These are phyloP conservation scores for Sinonovacula constricta DNA, from an alignment of 1,140 invertebrate genomes.

Conservation along the genomic window DNA sequence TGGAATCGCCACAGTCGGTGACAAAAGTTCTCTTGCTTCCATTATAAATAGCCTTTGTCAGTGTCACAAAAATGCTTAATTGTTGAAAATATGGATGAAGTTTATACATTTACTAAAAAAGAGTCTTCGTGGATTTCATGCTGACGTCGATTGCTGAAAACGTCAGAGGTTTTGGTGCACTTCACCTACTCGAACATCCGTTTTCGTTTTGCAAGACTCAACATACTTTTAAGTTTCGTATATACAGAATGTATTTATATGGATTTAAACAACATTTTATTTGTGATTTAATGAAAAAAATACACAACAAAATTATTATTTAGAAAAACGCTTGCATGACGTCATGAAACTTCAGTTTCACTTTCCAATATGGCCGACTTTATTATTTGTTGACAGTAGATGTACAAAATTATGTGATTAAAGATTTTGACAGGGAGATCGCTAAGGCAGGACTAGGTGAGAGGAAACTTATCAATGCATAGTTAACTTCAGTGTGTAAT, in stretches of 20 bases:
- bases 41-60: constrained; percentile 58
- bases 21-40: constrained; percentile 75
- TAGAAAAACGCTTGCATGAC: not conserved
- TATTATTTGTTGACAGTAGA: not conserved
- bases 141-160: constrained; percentile 70
- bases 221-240: not conserved
- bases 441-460: too few species aligned
- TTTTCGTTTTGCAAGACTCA: not conserved
- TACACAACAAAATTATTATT: not conserved
- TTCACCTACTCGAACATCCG: too few species aligned
- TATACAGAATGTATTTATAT: not conserved
- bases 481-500: too few species aligned
- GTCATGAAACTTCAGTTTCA: constrained; percentile 14
- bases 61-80: not conserved
- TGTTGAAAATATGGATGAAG: constrained; percentile 54
- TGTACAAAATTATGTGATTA: constrained; percentile 1
- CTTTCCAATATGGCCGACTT: constrained; percentile 33
- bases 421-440: too few species aligned
- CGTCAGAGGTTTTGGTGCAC: constrained; percentile 62
- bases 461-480: too few species aligned
- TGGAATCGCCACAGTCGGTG: constrained; percentile 75
- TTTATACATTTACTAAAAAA: constrained; percentile 28
- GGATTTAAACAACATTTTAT: not conserved
- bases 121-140: constrained; percentile 60
- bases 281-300: too few species aligned